phyloP scores from a whole-genome alignment of 2,797 vertebrate species.

The Malacoraja senta region DNA sequence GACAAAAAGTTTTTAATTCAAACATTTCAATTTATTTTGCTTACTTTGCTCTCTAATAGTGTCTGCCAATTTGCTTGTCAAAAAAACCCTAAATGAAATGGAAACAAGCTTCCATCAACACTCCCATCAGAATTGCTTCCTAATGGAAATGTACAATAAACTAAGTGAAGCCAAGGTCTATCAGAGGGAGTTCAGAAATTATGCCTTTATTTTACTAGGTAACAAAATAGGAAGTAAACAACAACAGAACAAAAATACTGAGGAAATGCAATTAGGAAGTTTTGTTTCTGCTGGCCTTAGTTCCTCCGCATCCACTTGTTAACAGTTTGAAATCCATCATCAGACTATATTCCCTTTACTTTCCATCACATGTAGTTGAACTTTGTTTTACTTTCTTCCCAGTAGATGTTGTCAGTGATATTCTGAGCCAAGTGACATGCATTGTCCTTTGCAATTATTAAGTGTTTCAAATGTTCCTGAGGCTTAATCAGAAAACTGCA shows the following conservation, averaged over 20 bases:
- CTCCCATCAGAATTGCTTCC: slow-evolving; percentile 77
- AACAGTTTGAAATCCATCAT: slow-evolving; percentile 29
- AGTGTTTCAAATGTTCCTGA: background rate
- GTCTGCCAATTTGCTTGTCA: background rate
- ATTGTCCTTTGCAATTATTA: background rate
- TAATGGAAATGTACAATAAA: slow-evolving; percentile 61
- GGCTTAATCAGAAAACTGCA: slow-evolving; percentile 12
- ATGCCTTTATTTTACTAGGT: slow-evolving; percentile 61
- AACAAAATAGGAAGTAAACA: slow-evolving; percentile 72
- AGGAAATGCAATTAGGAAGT: slow-evolving; percentile 61
- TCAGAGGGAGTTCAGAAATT: slow-evolving; percentile 50
- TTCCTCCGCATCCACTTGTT: slow-evolving; percentile 60
- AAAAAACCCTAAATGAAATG: background rate
- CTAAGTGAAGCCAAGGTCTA: slow-evolving; percentile 57
- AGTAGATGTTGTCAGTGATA: background rate
- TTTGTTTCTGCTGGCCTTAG: slow-evolving; percentile 43
- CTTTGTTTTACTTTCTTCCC: background rate
- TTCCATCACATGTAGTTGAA: background rate
- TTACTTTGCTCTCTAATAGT: background rate
- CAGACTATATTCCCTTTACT: background rate
- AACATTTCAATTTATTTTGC: slow-evolving; percentile 17
- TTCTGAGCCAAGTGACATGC: slow-evolving; percentile 15
- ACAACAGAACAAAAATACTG: slow-evolving; percentile 59
- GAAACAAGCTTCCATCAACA: slow-evolving; percentile 44
- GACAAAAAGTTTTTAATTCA: background rate